Conservation (phyloP, 2,113 vertebrate genomes). For the Zeus faber region DNA sequence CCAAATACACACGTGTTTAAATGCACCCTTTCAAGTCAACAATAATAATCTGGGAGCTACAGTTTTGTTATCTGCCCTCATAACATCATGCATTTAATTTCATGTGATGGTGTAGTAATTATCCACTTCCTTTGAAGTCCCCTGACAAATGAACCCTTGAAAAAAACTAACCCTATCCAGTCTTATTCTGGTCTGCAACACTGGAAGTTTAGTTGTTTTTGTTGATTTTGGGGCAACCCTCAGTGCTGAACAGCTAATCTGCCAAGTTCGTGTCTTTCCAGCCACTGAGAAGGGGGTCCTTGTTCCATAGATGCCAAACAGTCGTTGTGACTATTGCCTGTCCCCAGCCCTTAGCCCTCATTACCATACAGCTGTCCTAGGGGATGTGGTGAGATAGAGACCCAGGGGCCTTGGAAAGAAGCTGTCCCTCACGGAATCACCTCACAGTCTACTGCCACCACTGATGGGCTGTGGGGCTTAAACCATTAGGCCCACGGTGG, state of each 20-base stretch:
- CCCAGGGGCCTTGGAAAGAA: constrained; percentile 58
- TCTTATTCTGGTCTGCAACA: too few species aligned
- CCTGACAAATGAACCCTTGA: too few species aligned
- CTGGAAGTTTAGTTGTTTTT: constrained; percentile 60
- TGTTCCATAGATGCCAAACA: constrained; percentile 82
- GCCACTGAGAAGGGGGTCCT: constrained; percentile 82
- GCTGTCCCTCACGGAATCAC: constrained; percentile 46
- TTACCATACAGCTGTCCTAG: constrained; percentile 99
- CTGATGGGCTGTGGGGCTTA: constrained; percentile 90
- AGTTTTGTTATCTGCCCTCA: too few species aligned
- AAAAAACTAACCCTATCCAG: too few species aligned
- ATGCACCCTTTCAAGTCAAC: too few species aligned
- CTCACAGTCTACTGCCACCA: constrained; percentile 64
- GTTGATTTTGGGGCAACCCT: too few species aligned
- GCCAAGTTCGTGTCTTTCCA: constrained; percentile 85
- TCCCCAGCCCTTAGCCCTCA: constrained; percentile 85
- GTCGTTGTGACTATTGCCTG: constrained; percentile 85
- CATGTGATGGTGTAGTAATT: too few species aligned
- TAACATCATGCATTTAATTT: too few species aligned
- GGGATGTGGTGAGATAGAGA: constrained; percentile 79
- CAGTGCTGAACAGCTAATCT: constrained; percentile 91
- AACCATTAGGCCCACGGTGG: constrained; percentile 78
- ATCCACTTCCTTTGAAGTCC: too few species aligned
- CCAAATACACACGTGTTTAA: too few species aligned
- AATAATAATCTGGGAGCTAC: too few species aligned